Evolutionary conservation across 2,113 vertebrate genomes (phyloP), one percentile per base, ranked within the genome.

Genomic region (Anser cygnoides): DNA sequence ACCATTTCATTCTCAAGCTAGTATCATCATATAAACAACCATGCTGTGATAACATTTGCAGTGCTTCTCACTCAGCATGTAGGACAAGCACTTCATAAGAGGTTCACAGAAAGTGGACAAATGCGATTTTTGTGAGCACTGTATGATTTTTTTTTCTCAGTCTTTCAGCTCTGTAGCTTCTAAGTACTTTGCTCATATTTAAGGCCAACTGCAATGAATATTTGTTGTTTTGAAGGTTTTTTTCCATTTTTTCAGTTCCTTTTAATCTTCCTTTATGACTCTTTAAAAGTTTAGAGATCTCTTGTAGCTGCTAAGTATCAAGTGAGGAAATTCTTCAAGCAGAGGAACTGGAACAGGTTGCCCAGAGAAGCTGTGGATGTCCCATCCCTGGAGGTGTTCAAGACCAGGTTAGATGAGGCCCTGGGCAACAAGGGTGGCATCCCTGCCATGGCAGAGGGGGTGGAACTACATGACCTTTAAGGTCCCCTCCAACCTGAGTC

Each of bases 1-100:
- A 68, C 37, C 84, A 77, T 89, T 82, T 78, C 61, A 82, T 62
- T 89, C 89, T 87, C 23, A 50, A 62, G 23, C 58, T 88, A 66
- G 12, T 94, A 94, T 44, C 62, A 76, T 39, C 72, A 62, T 87
- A 90, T 94, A 73, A 90, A 91, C 4, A 68, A 33, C 20, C 85
- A 61, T 49, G 41, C 73, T 89, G 66, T 88, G 92, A 90, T 92
- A 97, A 90, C 87, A 68, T 18, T 82, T 92, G 11, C 31, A 65
- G 17, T 76, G 71, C 14, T 95, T 97, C 91, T 95, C 57, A 80
- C 83, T 95, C 89, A 91, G 14, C 84, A 63, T 29, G 65, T 73
- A 78, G 52, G 70, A 94, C 57, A 68, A 91, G 21, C 26, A 33
- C 35, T 92, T 94, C 44, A 67, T 65, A 93, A 95, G n/a, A 91